Evolutionary conservation across 1,140 invertebrate species (phyloP), one percentile per base, ranked within the genome.

Genomic region (Platyscapa corneri): DNA sequence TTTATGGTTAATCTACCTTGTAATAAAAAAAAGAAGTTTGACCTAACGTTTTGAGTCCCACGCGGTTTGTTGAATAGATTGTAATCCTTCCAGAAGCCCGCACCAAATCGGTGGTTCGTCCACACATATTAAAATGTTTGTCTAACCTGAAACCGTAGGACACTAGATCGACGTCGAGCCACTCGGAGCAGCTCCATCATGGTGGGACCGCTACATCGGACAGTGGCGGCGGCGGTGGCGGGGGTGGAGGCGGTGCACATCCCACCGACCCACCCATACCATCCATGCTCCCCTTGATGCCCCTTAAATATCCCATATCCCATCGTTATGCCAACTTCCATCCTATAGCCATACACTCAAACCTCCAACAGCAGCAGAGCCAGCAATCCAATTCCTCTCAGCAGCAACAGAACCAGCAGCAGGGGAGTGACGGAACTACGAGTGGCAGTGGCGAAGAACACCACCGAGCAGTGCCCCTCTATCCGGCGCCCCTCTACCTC

Each of bases 101-200:
- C 1, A 72, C 6, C 10, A 14, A 72, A 20, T 37, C 23, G 18
- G 18, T 42, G 16, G 30, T 42, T 72, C 20, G 56, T 30, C 23
- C 0, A 27, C 30, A 74, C 60, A 83, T 77, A 84, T 60, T 42
- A 74, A 74, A 74, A 78, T 81, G 64, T 85, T 16, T 83, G 67
- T 86, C 23, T 83, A 77, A 78, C 87, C 83, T 53, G 78, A 89
- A 89, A 89, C 88, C 89, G 84, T 89, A 93, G 92, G 92, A 93
- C 85, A 90, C 89, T 87, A 91, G 89, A 89, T 91, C 92, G 42
- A 90, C 92, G 82, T 91, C 91, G 82, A 93, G 90, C 88, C 91
- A 92, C 79, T 93, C 92, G 88, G 92, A 93, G 88, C 90, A 90
- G 76, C 89, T 85, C 39, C 84, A 86, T 37, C 84, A 77, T 53